A percentile compares a stretch with the other conserved stretches of the same genome.
phyloP scores from a whole-genome alignment of 1,140 invertebrate genomes.

The Sarcophaga peregrina region DNA sequence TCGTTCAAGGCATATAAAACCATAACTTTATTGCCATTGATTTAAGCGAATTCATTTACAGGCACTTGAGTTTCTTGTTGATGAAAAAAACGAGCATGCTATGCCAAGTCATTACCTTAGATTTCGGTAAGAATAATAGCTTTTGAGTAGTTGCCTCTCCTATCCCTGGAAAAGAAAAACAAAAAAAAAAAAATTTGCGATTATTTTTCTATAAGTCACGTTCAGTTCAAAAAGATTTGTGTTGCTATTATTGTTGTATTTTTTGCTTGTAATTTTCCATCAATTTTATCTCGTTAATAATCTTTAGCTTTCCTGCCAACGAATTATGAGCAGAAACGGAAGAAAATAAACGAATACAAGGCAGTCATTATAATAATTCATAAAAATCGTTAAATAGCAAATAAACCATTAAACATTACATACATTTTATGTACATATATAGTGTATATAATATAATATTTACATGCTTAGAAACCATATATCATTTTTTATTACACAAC shows the following conservation, averaged over 20 bases:
- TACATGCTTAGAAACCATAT: slow-evolving; percentile 11
- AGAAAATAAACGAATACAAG: background rate
- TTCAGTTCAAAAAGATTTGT: background rate
- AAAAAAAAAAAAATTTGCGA: background rate
- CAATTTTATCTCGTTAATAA: slow-evolving; percentile 27
- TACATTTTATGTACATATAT: background rate
- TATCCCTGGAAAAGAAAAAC: too few species aligned
- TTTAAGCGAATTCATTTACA: too few species aligned
- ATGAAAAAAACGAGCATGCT: too few species aligned
- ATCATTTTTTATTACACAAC: slow-evolving; percentile 20
- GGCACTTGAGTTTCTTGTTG: too few species aligned
- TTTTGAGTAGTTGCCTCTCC: too few species aligned
- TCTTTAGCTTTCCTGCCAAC: slow-evolving; percentile 7
- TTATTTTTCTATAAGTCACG: slow-evolving; percentile 11
- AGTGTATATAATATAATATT: background rate
- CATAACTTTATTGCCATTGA: too few species aligned
- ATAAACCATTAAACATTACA: background rate
- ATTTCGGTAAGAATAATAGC: too few species aligned
- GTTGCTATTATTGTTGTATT: background rate
- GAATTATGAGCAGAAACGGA: background rate
- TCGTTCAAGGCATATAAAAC: too few species aligned
- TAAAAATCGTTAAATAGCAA: background rate
- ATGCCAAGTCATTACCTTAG: too few species aligned
- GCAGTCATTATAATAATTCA: slow-evolving; percentile 14
- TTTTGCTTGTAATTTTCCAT: background rate